Conservation (phyloP, 2,888 invertebrate species). For the Hypomecis punctinalis region DNA sequence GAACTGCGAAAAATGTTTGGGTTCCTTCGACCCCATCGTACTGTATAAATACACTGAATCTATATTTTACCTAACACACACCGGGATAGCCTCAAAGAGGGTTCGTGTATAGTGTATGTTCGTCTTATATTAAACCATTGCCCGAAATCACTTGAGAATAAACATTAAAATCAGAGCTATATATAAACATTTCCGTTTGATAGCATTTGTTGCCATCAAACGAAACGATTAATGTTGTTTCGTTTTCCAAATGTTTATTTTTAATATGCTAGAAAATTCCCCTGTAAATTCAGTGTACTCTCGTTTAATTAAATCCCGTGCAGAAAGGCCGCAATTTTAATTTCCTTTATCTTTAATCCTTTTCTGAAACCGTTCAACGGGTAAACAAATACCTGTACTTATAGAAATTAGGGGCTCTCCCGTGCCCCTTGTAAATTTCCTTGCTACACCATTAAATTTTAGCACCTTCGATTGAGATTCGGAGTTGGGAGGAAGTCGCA, state of each 20-base stretch:
- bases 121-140: conserved; percentile 41
- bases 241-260: not conserved
- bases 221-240: not conserved
- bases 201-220: not conserved
- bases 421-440: conserved; percentile 28
- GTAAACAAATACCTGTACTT: conserved; percentile 42
- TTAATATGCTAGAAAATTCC: conserved; percentile 3
- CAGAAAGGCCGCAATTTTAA: conserved; percentile 32
- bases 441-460: conserved; percentile 54
- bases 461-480: conserved; percentile 50
- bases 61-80: conserved; percentile 56
- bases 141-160: not conserved
- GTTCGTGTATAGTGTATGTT: conserved; percentile 61
- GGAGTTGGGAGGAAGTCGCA: conserved; percentile 42
- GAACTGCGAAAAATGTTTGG: conserved; percentile 55
- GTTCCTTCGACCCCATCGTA: conserved; percentile 49
- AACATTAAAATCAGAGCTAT: conserved; percentile 2
- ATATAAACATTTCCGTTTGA: conserved; percentile 2
- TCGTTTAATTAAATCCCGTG: conserved; percentile 39
- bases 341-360: conserved; percentile 40
- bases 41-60: conserved; percentile 40
- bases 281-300: conserved; percentile 10
- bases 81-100: conserved; percentile 55
- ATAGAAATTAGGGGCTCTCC: conserved; percentile 41
- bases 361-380: conserved; percentile 33